These are phyloP conservation scores for Eupelmus urozonus DNA, from an alignment of 2,888 invertebrate species.

Conservation along the genomic window DNA sequence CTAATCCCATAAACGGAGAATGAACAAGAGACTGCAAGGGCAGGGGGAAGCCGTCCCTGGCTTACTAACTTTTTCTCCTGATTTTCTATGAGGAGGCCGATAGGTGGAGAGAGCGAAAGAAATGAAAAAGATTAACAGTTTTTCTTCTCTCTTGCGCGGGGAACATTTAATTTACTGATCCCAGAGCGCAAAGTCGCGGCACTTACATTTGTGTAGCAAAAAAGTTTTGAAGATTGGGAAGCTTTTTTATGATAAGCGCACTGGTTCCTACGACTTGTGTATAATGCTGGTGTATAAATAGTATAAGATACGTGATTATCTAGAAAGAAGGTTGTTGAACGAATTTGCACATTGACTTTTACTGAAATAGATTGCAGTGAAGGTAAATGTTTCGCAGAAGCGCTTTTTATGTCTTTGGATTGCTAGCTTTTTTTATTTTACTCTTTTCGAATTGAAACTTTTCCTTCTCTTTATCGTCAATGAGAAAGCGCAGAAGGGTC, in stretches of 20 bases:
- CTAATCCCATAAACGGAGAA: slow-evolving; percentile 71
- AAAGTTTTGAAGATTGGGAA: background rate
- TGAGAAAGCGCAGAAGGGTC: background rate
- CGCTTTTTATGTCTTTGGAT: too few species aligned
- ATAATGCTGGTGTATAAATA: too few species aligned
- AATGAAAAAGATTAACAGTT: slow-evolving; percentile 31
- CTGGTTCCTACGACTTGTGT: too few species aligned
- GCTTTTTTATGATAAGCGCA: too few species aligned
- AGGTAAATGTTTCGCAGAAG: too few species aligned
- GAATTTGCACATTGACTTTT: too few species aligned
- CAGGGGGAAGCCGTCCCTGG: slow-evolving; percentile 28
- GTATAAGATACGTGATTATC: too few species aligned
- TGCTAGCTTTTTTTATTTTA: background rate
- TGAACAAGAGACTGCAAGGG: slow-evolving; percentile 57
- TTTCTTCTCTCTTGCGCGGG: background rate
- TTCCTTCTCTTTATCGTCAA: background rate
- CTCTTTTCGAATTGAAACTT: background rate
- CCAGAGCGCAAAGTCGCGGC: background rate
- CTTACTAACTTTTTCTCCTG: slow-evolving; percentile 45
- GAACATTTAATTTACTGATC: slow-evolving; percentile 25
- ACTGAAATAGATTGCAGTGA: too few species aligned
- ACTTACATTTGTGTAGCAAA: background rate
- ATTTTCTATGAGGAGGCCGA: slow-evolving; percentile 43
- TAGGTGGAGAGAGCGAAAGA: too few species aligned
- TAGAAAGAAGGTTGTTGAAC: too few species aligned